Evolutionary conservation across 2,113 vertebrate species (phyloP), one percentile per base, ranked within the genome.

Genomic region (Pterocles gutturalis): DNA sequence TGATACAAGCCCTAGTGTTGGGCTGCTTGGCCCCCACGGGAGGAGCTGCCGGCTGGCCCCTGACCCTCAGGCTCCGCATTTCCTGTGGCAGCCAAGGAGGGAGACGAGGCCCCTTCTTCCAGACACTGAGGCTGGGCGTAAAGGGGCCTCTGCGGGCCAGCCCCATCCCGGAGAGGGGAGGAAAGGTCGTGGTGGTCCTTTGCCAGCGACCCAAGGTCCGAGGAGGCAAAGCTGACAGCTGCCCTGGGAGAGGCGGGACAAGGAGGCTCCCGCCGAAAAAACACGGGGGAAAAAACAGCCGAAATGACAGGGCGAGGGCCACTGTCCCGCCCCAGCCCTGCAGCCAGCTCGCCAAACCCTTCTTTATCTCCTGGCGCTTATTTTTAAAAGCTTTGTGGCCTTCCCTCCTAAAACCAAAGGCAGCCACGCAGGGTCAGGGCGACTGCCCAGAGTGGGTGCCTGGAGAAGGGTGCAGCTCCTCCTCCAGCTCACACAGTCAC

Each of bases 1-100:
- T 11, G 60, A 87, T 84, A 85, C 34, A 22, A 91, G 90, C 82
- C 80, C 41, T 89, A 51, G 85, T 9, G 10, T 31, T 36, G 78
- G 81, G 89, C 81, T 60, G 90, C 88, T 46, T 51, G 93, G 36
- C 89, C 91, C 79, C 96, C 87, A 62, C 22, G 61, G 94, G 96
- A 95, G 95, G 64, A 86, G 96, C 95, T 97, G 97, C 72, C 7
- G 46, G n/a, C 95, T 96, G 95, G 91, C 96, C 95, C 87, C 95
- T 96, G 96, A 96, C 96, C 96, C 89, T 83, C 88, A 55, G 95
- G 94, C 95, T 97, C 91, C n/a, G 57, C 90, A 49, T 96, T 98
- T 98, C 97, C 97, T 97, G 89, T 88, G 91, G 94, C 92, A 94
- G 95, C 66, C 8, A 3, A 89, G 78, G 61, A 92, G 92, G 85